Conservation (phyloP, 2,888 invertebrate genomes). For the Clivina fossor region DNA sequence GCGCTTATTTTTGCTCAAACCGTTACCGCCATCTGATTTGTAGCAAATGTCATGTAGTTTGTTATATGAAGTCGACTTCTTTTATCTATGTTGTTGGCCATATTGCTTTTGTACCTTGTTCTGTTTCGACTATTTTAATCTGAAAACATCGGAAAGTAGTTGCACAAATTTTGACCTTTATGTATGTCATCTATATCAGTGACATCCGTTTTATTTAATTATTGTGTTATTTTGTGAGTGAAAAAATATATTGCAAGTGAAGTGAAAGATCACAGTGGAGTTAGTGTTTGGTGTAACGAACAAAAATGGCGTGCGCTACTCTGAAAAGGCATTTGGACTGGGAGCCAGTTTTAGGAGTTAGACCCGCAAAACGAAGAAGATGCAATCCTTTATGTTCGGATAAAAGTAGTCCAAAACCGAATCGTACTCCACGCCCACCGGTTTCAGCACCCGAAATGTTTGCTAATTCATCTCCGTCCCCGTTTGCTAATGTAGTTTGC, state of each 20-base stretch:
- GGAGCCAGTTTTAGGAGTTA: slow-evolving; percentile 85
- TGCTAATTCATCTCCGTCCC: slow-evolving; percentile 67
- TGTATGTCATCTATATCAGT: slow-evolving; percentile 12
- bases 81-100: slow-evolving; percentile 33
- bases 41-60: no score
- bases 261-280: slow-evolving; percentile 24
- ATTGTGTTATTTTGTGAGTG: slow-evolving; percentile 23
- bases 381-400: slow-evolving; percentile 82
- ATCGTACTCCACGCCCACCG: slow-evolving; percentile 34
- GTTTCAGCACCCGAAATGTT: slow-evolving; percentile 50
- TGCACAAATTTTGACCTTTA: slow-evolving; percentile 19
- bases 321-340: slow-evolving; percentile 93
- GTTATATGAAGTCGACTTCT: no score
- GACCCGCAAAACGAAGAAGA: slow-evolving; percentile 86
- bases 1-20: no score
- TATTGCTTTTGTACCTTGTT: slow-evolving; percentile 31
- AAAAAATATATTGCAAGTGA: slow-evolving; percentile 15
- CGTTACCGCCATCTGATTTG: no score
- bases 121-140: slow-evolving; percentile 26
- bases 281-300: slow-evolving; percentile 33
- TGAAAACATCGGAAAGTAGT: slow-evolving; percentile 22
- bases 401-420: slow-evolving; percentile 48
- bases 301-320: slow-evolving; percentile 96
- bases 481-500: slow-evolving; percentile 80
- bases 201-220: slow-evolving; percentile 18